phyloP scores from a whole-genome alignment of 2,797 vertebrate species.

The Novumbra hubbsi region DNA sequence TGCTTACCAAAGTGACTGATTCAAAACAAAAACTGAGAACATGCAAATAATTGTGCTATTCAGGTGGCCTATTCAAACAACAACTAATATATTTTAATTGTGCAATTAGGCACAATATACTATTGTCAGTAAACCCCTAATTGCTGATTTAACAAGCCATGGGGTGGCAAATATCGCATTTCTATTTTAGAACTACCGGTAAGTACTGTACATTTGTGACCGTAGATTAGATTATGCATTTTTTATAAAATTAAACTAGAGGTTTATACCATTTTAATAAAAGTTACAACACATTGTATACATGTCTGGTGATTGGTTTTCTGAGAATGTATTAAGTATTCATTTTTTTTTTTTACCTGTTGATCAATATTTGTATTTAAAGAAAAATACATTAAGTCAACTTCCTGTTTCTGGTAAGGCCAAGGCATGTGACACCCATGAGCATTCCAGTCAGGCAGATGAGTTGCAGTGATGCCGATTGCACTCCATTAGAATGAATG shows the following conservation, averaged over 20 bases:
- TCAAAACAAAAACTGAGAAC: conserved; percentile 16
- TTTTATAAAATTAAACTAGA: conserved; percentile 44
- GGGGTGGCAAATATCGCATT: conserved; percentile 3
- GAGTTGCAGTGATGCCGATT: no score
- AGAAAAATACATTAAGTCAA: background rate
- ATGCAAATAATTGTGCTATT: conserved; percentile 17
- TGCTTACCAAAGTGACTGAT: conserved; percentile 49
- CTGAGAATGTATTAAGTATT: background rate
- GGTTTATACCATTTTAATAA: conserved; percentile 61
- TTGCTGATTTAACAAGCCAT: background rate
- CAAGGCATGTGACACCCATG: no score
- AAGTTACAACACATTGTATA: conserved; percentile 43
- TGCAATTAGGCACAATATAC: background rate
- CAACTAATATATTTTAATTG: background rate
- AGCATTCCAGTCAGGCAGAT: no score
- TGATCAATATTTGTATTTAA: background rate
- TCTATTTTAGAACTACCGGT: conserved; percentile 12
- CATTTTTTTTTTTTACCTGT: background rate
- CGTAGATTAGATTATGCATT: conserved; percentile 54
- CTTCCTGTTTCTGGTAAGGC: no score
- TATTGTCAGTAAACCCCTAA: conserved; percentile 5
- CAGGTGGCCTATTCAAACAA: background rate
- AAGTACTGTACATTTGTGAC: conserved; percentile 41
- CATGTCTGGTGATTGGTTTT: conserved; percentile 2
- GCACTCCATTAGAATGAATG: no score